phyloP scores from a whole-genome alignment of 2,797 vertebrate genomes.

The Sebastes steindachneri region DNA sequence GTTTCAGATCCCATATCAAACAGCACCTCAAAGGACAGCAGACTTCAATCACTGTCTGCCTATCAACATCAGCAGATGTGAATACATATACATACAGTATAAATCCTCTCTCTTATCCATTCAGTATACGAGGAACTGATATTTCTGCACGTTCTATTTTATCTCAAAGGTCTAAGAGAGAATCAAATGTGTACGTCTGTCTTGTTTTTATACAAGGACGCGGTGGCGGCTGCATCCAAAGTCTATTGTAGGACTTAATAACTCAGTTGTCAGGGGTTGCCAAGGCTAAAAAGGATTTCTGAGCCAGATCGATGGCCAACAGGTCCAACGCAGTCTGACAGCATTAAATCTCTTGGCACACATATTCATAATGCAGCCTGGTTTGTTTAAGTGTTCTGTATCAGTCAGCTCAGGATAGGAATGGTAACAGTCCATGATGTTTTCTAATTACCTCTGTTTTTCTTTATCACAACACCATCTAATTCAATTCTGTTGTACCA shows the following conservation, averaged over 20 bases:
- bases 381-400: background rate
- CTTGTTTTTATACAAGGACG: background rate
- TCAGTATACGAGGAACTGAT: background rate
- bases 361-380: background rate
- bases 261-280: constrained; percentile 13
- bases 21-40: constrained; percentile 32
- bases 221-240: background rate
- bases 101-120: background rate
- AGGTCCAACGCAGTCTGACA: constrained; percentile 4
- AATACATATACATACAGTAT: constrained; percentile 21
- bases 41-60: constrained; percentile 30
- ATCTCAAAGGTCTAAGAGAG: constrained; percentile 28
- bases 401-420: background rate
- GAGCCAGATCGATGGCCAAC: constrained; percentile 15
- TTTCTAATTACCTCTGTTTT: background rate
- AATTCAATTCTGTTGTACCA: background rate
- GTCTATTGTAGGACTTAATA: constrained; percentile 6
- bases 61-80: constrained; percentile 36
- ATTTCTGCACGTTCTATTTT: background rate
- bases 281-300: constrained; percentile 24
- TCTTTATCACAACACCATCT: background rate
- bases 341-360: constrained; percentile 2
- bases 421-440: background rate
- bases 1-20: constrained; percentile 43
- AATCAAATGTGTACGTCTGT: constrained; percentile 13